These are phyloP conservation scores for Egretta garzetta DNA, from an alignment of 2,113 vertebrate species.

Conservation along the genomic window DNA sequence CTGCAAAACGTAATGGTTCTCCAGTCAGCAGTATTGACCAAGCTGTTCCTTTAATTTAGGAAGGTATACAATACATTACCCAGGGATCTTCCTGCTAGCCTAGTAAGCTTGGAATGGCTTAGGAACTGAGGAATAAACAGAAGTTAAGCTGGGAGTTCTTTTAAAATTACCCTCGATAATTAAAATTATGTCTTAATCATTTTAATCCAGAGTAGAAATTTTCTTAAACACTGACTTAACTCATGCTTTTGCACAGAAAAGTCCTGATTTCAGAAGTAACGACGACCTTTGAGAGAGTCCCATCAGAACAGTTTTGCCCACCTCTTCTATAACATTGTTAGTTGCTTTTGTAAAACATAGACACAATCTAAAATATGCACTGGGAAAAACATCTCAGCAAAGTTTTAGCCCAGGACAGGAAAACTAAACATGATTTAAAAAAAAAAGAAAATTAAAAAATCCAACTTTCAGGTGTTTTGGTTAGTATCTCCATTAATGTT, in stretches of 20 bases:
- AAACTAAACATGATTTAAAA: not conserved
- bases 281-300: not conserved
- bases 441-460: not conserved
- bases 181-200: not conserved
- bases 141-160: not conserved
- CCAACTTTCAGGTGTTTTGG: not conserved
- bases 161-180: not conserved
- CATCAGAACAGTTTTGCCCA: not conserved
- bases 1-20: not conserved
- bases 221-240: not conserved
- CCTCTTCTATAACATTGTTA: not conserved
- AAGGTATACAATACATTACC: not conserved
- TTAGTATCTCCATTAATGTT: not conserved
- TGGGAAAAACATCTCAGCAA: not conserved
- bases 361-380: not conserved
- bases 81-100: not conserved
- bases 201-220: not conserved
- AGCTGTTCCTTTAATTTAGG: not conserved
- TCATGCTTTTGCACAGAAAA: not conserved
- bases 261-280: not conserved
- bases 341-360: not conserved
- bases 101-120: not conserved
- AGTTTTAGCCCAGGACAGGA: not conserved
- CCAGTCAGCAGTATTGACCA: not conserved
- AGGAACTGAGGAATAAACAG: not conserved